These are phyloP conservation scores for Xiphorhynchus erythropygius DNA, from an alignment of 2,797 vertebrate species.

Conservation along the genomic window DNA sequence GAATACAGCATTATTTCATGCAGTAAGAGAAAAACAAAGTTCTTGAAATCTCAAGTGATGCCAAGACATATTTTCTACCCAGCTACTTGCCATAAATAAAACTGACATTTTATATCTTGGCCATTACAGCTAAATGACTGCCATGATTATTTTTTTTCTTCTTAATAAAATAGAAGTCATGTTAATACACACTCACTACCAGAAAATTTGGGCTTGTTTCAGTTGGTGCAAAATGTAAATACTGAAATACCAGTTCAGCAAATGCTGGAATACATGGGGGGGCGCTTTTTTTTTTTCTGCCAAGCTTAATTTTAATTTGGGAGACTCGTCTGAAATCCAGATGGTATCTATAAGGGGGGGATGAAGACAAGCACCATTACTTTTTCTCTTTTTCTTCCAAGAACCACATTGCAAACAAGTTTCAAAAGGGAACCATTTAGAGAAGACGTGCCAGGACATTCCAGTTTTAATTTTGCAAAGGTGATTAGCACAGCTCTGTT, in stretches of 20 bases:
- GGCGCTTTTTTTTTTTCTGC: neutral
- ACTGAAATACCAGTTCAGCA: constrained; percentile 6
- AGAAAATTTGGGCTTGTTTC: constrained; percentile 25
- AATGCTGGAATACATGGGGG: neutral
- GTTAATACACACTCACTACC: neutral
- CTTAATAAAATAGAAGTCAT: constrained; percentile 40
- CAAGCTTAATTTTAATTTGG: constrained; percentile 26
- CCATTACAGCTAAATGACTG: constrained; percentile 45
- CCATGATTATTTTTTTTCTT: constrained; percentile 10
- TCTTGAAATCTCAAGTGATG: constrained; percentile 57
- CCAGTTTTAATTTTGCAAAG: neutral
- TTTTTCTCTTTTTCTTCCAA: neutral
- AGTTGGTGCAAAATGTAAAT: constrained; percentile 23
- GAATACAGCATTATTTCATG: constrained; percentile 59
- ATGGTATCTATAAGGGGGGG: neutral
- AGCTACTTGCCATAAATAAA: constrained; percentile 71
- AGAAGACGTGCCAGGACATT: neutral
- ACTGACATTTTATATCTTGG: constrained; percentile 69
- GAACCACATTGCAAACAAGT: neutral
- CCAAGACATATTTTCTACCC: constrained; percentile 69
- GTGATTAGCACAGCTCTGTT: neutral
- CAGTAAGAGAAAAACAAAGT: constrained; percentile 55
- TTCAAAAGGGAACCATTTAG: neutral
- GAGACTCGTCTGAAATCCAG: constrained; percentile 4
- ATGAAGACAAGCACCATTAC: neutral